These are phyloP conservation scores for Bradypus variegatus DNA, from an alignment of 2,797 vertebrate species.

Conservation along the genomic window DNA sequence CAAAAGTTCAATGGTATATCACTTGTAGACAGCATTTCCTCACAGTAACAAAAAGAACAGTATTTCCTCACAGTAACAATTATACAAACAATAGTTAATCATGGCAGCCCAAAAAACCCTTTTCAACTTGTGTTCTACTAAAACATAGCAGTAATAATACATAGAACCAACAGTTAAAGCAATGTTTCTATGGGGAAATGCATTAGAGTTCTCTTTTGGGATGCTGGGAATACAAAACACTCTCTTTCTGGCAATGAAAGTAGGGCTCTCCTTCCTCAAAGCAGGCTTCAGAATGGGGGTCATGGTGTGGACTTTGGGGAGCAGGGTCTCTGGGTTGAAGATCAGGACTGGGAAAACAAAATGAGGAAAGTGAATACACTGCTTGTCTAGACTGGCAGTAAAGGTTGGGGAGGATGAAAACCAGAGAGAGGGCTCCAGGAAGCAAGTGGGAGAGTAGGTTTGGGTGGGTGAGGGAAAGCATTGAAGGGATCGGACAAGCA, in stretches of 20 bases:
- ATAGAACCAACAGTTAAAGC: neutral
- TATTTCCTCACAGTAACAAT: neutral
- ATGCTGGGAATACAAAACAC: neutral
- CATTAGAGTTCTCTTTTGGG: neutral
- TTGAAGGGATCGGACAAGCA: neutral
- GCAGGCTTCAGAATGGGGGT: neutral
- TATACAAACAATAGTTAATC: neutral
- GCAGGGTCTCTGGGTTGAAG: neutral
- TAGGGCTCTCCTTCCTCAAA: neutral
- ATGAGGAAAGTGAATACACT: neutral
- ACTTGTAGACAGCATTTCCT: neutral
- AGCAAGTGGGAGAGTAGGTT: rapidly evolving
- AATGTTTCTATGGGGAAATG: neutral
- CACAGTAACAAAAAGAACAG: neutral
- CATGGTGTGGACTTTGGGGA: neutral
- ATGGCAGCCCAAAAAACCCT: neutral
- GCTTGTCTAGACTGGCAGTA: neutral
- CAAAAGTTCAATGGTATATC: neutral
- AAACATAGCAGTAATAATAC: neutral
- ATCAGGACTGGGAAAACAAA: no score
- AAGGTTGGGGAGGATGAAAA: neutral
- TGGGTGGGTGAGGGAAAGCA: neutral
- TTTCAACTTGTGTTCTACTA: neutral
- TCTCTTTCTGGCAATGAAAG: neutral
- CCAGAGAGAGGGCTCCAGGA: rapidly evolving